These are phyloP conservation scores for Pristionchus japonicus DNA, from an alignment of 2,888 invertebrate genomes.

Conservation along the genomic window DNA sequence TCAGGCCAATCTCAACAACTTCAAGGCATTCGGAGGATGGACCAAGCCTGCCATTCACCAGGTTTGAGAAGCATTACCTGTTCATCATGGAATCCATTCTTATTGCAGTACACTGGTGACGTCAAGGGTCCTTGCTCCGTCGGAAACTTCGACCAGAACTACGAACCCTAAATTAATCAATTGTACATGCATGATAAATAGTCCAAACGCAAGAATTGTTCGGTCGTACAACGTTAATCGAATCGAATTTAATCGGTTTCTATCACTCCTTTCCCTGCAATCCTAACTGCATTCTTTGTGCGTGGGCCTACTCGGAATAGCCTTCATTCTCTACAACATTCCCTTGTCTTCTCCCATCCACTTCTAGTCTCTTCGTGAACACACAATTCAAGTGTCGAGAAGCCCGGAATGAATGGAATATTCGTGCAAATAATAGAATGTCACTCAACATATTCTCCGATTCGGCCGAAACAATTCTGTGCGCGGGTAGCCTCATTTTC, in stretches of 20 bases:
- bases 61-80: neutral
- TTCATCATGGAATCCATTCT: neutral
- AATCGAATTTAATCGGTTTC: too few relatives aligned
- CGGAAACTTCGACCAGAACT: slow-evolving; percentile 57
- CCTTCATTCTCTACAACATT: neutral
- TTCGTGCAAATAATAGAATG: neutral
- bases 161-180: neutral
- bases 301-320: neutral
- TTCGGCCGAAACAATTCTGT: neutral
- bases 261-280: too few relatives aligned
- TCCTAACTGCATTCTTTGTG: neutral
- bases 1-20: slow-evolving; percentile 46
- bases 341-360: neutral
- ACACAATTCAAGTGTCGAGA: neutral
- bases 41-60: slow-evolving; percentile 35
- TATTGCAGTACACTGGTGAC: slow-evolving; percentile 50
- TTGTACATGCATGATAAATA: neutral
- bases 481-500: neutral
- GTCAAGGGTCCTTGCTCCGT: slow-evolving; percentile 58
- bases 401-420: neutral
- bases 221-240: too few relatives aligned
- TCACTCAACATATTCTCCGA: neutral
- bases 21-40: slow-evolving; percentile 40
- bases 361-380: neutral
- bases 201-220: too few relatives aligned